Evolutionary conservation across 2,797 vertebrate genomes (phyloP).

Genomic region (Eleutherodactylus coqui): DNA sequence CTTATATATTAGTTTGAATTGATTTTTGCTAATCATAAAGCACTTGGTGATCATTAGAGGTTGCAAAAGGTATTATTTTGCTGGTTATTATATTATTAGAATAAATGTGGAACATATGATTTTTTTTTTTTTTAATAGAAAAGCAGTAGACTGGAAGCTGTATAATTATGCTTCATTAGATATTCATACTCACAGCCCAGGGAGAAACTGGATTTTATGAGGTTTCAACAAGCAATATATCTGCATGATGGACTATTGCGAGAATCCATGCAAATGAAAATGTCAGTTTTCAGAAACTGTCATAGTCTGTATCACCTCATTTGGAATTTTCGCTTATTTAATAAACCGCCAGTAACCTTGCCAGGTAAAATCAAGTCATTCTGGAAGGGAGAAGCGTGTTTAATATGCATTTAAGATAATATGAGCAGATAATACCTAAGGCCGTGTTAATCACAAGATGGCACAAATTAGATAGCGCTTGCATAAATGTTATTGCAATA

Average conservation of each 20-base stretch:
- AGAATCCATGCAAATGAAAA: conserved; percentile 72
- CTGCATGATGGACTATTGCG: conserved; percentile 66
- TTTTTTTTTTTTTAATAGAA: conserved; percentile 55
- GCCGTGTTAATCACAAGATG: conserved; percentile 44
- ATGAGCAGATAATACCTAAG: conserved; percentile 55
- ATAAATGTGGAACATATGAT: conserved; percentile 64
- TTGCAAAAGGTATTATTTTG: conserved; percentile 40
- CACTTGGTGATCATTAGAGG: conserved; percentile 26
- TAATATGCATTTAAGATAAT: conserved; percentile 57
- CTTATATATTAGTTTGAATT: conserved; percentile 18
- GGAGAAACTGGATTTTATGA: conserved; percentile 70
- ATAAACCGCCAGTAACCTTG: conserved; percentile 65
- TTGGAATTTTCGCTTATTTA: conserved; percentile 69
- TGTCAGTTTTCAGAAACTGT: conserved; percentile 71
- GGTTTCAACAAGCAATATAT: conserved; percentile 71
- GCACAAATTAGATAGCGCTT: conserved; percentile 41
- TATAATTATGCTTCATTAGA: conserved; percentile 68
- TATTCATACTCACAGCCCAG: conserved; percentile 65
- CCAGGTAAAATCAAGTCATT: conserved; percentile 62
- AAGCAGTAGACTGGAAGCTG: conserved; percentile 57
- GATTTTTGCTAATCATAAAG: conserved; percentile 38
- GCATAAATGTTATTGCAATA: conserved; percentile 48
- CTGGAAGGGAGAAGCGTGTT: conserved; percentile 55
- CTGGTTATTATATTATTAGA: conserved; percentile 61
- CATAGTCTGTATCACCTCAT: conserved; percentile 68